phyloP scores from a whole-genome alignment of 1,140 invertebrate genomes.

The Magallana ariakensis region DNA sequence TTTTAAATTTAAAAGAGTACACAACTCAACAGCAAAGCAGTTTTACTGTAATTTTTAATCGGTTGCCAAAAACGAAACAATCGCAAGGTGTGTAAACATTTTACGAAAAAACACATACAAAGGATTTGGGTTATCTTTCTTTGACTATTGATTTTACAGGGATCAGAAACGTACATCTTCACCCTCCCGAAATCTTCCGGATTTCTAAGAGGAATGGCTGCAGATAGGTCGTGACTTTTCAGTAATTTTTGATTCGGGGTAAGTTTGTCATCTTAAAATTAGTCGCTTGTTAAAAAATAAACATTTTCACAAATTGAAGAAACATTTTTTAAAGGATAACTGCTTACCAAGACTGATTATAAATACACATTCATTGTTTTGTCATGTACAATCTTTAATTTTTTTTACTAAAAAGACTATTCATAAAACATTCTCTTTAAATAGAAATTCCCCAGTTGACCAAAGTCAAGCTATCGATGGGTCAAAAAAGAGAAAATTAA shows the following conservation, averaged over 20 bases:
- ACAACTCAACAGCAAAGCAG: too few species aligned
- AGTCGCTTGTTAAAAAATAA: background rate
- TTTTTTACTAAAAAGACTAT: too few species aligned
- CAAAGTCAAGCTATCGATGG: background rate
- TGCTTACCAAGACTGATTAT: too few species aligned
- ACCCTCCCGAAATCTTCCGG: background rate
- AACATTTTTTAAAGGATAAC: too few species aligned
- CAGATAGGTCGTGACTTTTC: background rate
- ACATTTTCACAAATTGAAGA: background rate
- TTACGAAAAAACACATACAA: too few species aligned
- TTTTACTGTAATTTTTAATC: too few species aligned
- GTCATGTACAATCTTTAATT: slow-evolving; percentile 10
- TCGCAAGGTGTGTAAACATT: too few species aligned
- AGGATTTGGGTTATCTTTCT: slow-evolving; percentile 21
- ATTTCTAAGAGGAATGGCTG: slow-evolving; percentile 25
- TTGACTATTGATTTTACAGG: background rate
- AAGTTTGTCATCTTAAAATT: background rate
- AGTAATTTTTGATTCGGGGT: slow-evolving; percentile 16
- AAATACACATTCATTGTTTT: too few species aligned
- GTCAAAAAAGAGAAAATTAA: background rate
- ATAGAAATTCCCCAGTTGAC: slow-evolving; percentile 21
- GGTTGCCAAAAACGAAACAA: background rate
- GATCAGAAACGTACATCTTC: background rate
- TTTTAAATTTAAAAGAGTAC: too few species aligned
- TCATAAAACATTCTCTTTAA: too few species aligned